Base-by-base conservation (phyloP, 2,797 vertebrate species). In the Cynopterus sphinx region DNA sequence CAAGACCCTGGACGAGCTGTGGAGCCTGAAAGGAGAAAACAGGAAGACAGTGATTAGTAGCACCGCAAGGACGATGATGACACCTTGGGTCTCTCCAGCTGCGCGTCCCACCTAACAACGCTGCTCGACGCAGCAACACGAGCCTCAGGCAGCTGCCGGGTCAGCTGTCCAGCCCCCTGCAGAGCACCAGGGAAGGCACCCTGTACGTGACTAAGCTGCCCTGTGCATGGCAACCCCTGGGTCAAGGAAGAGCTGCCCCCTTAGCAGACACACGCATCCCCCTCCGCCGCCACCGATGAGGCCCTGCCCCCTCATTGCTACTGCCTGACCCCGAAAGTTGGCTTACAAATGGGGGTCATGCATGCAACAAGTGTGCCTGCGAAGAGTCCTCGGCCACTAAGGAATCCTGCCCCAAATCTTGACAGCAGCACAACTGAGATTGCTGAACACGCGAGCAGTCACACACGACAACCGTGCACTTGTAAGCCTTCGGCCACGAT, bases 1-100 rank as follows among this genome's bases (percentile, higher is more conserved):
- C 99, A 83, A 99, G 99, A 75, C 99, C 98, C 59, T 99, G 99
- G 93, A 99, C 99, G 87, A 99, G 98, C 98, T 99, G 99, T 7
- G 99, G 99, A 85, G 99, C 99, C 99, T 99, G 87, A 96, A 95
- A 43, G 33, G 55, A 87, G 39, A 97, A 97, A 95, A 73, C 0
- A 17, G 4, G 87, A 85, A 93, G 0, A 78, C 51, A 67, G 7
- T 6, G 5, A 85, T 70, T 3, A 5, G 22, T 43, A 78, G 55
- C 6, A 15, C 46, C 59, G 24, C 19, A 41, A 55, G 36, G 19
- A 36, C 22, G 73, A 63, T 4, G 13, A 82, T 85, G 81, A 65
- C 17, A 59, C 28, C 67, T 33, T 0, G 9, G 33, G 5, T 33
- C 43, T 39, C 15, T 31, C 13, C 5, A 41, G 3, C 55, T 2